A percentile compares a stretch with the other conserved stretches of the same genome.
Evolutionary conservation across 2,888 invertebrate species (phyloP).

Genomic region (Ectropis crepuscularia): DNA sequence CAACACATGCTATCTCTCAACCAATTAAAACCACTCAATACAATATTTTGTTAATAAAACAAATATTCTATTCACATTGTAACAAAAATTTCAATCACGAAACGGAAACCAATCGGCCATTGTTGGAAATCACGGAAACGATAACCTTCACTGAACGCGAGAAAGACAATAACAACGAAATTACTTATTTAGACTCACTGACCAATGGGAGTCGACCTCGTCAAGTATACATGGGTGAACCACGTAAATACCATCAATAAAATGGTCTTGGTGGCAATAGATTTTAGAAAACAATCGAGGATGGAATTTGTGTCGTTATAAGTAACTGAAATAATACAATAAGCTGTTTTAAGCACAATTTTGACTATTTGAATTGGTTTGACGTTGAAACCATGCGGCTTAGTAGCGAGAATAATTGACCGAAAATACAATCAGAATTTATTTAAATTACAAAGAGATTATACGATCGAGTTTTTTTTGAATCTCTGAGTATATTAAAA

Average conservation of each 20-base stretch:
- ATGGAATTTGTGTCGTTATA: too few species aligned
- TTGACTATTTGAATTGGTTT: too few species aligned
- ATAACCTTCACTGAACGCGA: background rate
- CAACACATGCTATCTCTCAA: slow-evolving; percentile 1
- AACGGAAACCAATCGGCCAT: slow-evolving; percentile 14
- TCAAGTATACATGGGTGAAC: background rate
- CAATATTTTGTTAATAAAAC: background rate
- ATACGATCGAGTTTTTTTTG: too few species aligned
- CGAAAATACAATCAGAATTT: too few species aligned
- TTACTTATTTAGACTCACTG: slow-evolving; percentile 3
- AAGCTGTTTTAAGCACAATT: too few species aligned
- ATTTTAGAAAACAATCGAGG: too few species aligned
- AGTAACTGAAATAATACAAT: too few species aligned
- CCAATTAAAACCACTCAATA: slow-evolving; percentile 4
- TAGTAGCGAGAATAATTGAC: too few species aligned
- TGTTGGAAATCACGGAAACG: slow-evolving; percentile 31
- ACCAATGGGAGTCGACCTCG: background rate
- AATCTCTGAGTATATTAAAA: too few species aligned
- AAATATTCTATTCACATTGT: slow-evolving; percentile 4
- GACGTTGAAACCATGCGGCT: too few species aligned
- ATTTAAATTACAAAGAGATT: too few species aligned
- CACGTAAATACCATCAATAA: background rate
- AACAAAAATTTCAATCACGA: slow-evolving; percentile 4
- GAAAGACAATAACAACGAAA: slow-evolving; percentile 2
- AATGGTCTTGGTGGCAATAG: too few species aligned